These are phyloP conservation scores for Mesodorylaimus sp. DNA, from an alignment of 2,888 invertebrate genomes.

Conservation along the genomic window DNA sequence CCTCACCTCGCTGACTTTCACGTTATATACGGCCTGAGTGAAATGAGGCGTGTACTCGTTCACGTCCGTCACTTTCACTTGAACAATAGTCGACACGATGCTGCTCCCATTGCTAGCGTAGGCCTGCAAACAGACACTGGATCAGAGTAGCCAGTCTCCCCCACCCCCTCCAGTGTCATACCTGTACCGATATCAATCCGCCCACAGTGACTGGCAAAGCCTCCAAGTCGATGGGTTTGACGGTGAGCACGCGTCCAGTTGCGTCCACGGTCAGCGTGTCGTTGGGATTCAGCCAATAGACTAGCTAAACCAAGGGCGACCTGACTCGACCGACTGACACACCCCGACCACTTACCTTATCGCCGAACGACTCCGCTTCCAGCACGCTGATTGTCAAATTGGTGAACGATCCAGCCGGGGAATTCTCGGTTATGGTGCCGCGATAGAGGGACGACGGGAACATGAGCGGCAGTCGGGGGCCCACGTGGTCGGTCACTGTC, in stretches of 20 bases:
- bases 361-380: conserved; percentile 9
- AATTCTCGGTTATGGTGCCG: conserved; percentile 18
- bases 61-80: conserved; percentile 21
- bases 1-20: conserved; percentile 10
- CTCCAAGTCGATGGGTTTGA: conserved; percentile 14
- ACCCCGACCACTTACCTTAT: background rate
- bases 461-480: conserved; percentile 6
- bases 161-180: too few species aligned
- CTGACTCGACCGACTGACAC: too few species aligned
- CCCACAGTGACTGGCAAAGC: conserved; percentile 13
- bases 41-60: conserved; percentile 23
- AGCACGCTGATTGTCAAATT: conserved; percentile 14
- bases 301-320: conserved; percentile 3
- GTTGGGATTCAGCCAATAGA: conserved; percentile 13
- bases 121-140: background rate
- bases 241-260: conserved; percentile 18
- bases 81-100: conserved; percentile 14
- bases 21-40: conserved; percentile 12
- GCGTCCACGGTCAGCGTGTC: conserved; percentile 15
- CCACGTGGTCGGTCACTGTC: background rate
- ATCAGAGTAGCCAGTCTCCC: background rate
- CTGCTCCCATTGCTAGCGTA: conserved; percentile 8
- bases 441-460: conserved; percentile 22
- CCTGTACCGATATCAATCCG: conserved; percentile 6
- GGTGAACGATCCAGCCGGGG: conserved; percentile 16